A percentile compares a stretch with the other conserved stretches of the same genome.
These are phyloP conservation scores for Amphipoea oculea DNA, from an alignment of 2,888 invertebrate species.

Conservation along the genomic window DNA sequence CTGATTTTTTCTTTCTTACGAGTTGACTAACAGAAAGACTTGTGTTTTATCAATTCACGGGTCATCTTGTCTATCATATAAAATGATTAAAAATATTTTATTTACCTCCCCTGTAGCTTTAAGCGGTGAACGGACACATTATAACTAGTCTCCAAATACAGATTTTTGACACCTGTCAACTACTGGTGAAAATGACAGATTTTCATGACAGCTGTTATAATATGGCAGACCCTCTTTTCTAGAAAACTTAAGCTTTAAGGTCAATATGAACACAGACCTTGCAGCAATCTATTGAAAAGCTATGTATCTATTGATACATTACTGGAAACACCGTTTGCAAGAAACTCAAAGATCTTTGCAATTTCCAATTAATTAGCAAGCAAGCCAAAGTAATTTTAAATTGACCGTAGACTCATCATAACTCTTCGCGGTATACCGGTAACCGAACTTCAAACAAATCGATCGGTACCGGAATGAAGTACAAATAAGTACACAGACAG, in stretches of 20 bases:
- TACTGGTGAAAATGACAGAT: neutral
- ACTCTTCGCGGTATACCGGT: slow-evolving; percentile 39
- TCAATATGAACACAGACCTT: neutral
- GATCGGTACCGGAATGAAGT: slow-evolving; percentile 80
- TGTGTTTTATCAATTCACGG: neutral
- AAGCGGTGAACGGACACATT: neutral
- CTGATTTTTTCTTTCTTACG: neutral
- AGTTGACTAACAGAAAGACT: neutral
- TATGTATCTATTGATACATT: neutral
- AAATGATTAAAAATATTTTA: neutral
- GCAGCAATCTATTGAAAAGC: neutral
- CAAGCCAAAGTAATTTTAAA: slow-evolving; percentile 38
- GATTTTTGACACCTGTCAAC: neutral
- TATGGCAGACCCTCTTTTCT: neutral
- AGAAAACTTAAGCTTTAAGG: neutral
- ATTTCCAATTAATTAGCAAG: slow-evolving; percentile 58
- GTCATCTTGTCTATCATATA: too few relatives aligned
- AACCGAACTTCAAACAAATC: slow-evolving; percentile 58
- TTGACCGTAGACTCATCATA: slow-evolving; percentile 60
- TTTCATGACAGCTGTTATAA: neutral
- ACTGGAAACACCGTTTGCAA: slow-evolving; percentile 12
- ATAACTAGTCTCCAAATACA: neutral
- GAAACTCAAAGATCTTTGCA: slow-evolving; percentile 37
- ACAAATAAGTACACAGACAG: slow-evolving; percentile 84
- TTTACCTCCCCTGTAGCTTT: neutral